A percentile compares a stretch with the other conserved stretches of the same genome.
Evolutionary conservation across 53 echinoderm and acorn worm species (phyloP).

Genomic region (Apostichopus leukothele): DNA sequence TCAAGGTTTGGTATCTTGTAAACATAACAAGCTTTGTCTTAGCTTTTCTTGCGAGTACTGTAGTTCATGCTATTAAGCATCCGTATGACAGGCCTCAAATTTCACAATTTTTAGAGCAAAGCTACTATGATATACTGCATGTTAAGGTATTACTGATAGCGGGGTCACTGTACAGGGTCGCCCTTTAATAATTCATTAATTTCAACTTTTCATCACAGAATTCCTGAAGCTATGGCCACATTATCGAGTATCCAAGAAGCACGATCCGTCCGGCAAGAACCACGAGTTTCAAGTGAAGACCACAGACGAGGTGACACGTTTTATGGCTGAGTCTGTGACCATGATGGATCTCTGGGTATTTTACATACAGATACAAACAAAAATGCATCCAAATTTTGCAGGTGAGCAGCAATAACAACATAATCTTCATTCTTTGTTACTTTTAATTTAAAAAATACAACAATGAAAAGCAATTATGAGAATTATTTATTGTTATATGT

Average conservation of each 20-base stretch:
- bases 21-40: too few relatives aligned
- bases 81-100: too few relatives aligned
- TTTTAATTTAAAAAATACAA: too few relatives aligned
- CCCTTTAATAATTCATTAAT: not conserved
- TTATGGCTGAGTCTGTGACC: slow-evolving; percentile 77
- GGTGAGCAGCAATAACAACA: slow-evolving; percentile 50
- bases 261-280: slow-evolving; percentile 78
- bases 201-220: slow-evolving; percentile 44
- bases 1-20: too few relatives aligned
- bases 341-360: slow-evolving; percentile 99
- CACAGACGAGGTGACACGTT: slow-evolving; percentile 59
- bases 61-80: too few relatives aligned
- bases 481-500: too few relatives aligned
- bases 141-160: too few relatives aligned
- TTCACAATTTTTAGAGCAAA: too few relatives aligned
- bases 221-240: slow-evolving; percentile 81
- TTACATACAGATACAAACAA: slow-evolving; percentile 91
- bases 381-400: slow-evolving; percentile 76
- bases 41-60: too few relatives aligned
- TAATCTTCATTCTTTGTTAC: too few relatives aligned
- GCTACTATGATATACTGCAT: too few relatives aligned
- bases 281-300: slow-evolving; percentile 81
- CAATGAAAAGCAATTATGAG: too few relatives aligned
- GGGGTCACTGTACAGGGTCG: not conserved
- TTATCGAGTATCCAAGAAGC: slow-evolving; percentile 89